Base-by-base conservation (phyloP, 2,797 vertebrate genomes). In the Channallabes apus region DNA sequence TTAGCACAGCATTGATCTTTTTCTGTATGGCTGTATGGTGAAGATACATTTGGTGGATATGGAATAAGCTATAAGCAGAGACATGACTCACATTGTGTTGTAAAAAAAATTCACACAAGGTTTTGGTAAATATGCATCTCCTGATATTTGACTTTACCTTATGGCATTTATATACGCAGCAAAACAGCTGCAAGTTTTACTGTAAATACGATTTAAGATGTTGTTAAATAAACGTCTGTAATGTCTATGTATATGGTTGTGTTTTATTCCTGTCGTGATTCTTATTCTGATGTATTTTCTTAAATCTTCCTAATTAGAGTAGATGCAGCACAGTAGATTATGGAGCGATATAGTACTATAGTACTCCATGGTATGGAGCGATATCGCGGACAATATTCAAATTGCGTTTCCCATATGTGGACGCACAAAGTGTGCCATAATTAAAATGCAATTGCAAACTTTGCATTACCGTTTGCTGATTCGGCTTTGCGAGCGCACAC, bases 291-390 rank as follows among this genome's bases (percentile, higher is more conserved):
- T 41, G 35, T 27, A 46, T 46, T 11, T 46, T 69, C 71, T 54
- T 15, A 6, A 22, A 9, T 84, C 72, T 88, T 27, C 90, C 87
- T 51, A 8, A 73, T 89, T 91, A 54, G 89, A 54, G 17, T 0
- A 22, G 27, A 77, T 58, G 8, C 22, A 58, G 51, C 17, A 2
- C 73, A 35, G 35, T 32, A 32, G n/a, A n/a, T n/a, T n/a, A n/a
- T n/a, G n/a, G n/a, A n/a, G n/a, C n/a, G n/a, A n/a, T n/a, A n/a
- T n/a, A n/a, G n/a, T n/a, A n/a, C n/a, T n/a, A n/a, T n/a, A n/a
- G n/a, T n/a, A n/a, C n/a, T n/a, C n/a, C n/a, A n/a, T n/a, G n/a
- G n/a, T n/a, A n/a, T n/a, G n/a, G n/a, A n/a, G n/a, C n/a, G n/a
- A n/a, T n/a, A n/a, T n/a, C n/a, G n/a, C n/a, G n/a, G n/a, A n/a